A percentile compares a stretch with the other conserved stretches of the same genome.
Evolutionary conservation across 1,140 invertebrate species (phyloP).

Genomic region (Lasioglossum albipes): DNA sequence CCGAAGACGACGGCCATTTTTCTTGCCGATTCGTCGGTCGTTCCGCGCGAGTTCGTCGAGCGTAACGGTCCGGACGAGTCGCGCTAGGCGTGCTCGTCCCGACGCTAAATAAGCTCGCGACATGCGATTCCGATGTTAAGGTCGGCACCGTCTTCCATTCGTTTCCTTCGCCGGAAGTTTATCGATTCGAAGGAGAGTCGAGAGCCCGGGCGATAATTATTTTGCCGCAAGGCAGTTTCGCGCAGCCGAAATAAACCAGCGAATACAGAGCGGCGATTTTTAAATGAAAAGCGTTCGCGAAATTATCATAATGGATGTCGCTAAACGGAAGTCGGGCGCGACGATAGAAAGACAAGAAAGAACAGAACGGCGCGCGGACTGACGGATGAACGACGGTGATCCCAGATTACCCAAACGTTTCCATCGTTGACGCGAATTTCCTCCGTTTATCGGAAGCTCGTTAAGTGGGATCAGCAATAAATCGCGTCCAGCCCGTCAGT

Average conservation of each 20-base stretch:
- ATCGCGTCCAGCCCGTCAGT: constrained; percentile 51
- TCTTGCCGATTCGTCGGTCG: constrained; percentile 6
- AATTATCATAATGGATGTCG: no score
- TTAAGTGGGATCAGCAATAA: constrained; percentile 61
- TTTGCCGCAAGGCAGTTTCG: no score
- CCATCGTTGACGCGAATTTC: constrained; percentile 64
- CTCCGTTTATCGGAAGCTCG: constrained; percentile 65
- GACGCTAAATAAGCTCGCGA: constrained; percentile 28
- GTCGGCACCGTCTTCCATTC: neutral
- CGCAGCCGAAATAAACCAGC: no score
- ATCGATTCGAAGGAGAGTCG: constrained; percentile 12
- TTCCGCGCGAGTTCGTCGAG: neutral
- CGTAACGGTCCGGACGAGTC: constrained; percentile 13
- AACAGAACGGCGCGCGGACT: constrained; percentile 8
- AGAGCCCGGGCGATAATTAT: constrained; percentile 4
- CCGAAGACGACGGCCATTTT: neutral
- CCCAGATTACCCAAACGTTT: constrained; percentile 63
- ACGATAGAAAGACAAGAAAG: no score
- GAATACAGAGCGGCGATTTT: no score
- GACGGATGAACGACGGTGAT: constrained; percentile 42
- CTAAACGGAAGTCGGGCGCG: no score
- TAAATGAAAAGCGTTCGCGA: no score
- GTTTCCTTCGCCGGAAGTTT: neutral
- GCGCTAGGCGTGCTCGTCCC: neutral
- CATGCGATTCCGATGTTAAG: constrained; percentile 44